Evolutionary conservation across 2,113 vertebrate species (phyloP).

Genomic region (Hirundichthys speculiger): DNA sequence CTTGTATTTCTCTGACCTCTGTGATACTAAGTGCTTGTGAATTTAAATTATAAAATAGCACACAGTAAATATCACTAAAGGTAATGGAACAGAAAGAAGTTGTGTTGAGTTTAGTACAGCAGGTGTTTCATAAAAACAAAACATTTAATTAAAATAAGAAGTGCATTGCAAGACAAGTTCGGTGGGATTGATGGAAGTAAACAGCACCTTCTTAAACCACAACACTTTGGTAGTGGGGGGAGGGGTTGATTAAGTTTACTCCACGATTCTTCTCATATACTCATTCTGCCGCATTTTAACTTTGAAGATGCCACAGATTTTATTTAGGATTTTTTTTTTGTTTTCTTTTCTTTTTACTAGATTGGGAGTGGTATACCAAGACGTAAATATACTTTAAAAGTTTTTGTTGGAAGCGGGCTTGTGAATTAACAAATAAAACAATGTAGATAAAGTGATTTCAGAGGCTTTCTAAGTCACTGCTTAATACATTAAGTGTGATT

Average conservation of each 20-base stretch:
- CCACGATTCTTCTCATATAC: constrained; percentile 15
- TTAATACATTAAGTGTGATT: constrained; percentile 39
- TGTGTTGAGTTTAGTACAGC: not conserved
- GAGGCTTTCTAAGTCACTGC: constrained; percentile 49
- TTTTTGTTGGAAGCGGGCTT: constrained; percentile 28
- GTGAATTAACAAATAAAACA: constrained; percentile 25
- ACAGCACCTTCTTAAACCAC: constrained; percentile 9
- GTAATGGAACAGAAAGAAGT: not conserved
- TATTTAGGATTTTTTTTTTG: not conserved
- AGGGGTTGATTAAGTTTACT: constrained; percentile 7
- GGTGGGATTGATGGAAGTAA: constrained; percentile 27
- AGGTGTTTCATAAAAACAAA: no score
- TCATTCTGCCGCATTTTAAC: constrained; percentile 17
- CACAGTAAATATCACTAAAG: constrained; percentile 27
- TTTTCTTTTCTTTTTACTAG: not conserved
- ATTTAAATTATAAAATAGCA: constrained; percentile 27
- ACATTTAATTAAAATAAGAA: not conserved
- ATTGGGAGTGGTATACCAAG: constrained; percentile 25
- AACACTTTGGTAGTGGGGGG: constrained; percentile 44
- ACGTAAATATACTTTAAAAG: constrained; percentile 19
- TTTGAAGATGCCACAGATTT: constrained; percentile 21
- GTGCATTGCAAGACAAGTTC: not conserved
- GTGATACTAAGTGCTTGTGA: constrained; percentile 7
- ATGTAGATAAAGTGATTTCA: constrained; percentile 31
- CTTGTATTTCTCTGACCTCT: no score